Base-by-base conservation (phyloP, 2,113 vertebrate genomes). In the Mixornis gularis region DNA sequence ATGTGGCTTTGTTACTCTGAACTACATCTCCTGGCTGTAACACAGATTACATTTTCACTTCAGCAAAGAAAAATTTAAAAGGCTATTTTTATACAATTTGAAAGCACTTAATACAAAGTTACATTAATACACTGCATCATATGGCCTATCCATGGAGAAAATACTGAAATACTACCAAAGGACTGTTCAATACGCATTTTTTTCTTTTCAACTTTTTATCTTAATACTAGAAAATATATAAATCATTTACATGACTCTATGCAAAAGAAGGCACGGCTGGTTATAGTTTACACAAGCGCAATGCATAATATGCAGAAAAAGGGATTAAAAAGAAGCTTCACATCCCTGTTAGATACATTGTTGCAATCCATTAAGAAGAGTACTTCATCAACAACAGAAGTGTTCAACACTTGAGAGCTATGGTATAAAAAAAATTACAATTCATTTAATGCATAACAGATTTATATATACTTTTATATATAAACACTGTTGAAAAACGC, bases 201-300 rank as follows among this genome's bases (percentile, higher is more conserved):
- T 94, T 94, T 87, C 98, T 98, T 97, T 98, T 97, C 97, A 95
- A 97, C 97, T 96, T 96, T 95, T 97, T 92, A 62, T 96, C 96
- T 97, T 97, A 97, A 98, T 98, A 98, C 97, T 98, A 97, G 97
- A 98, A 98, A 98, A 98, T 97, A 98, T 97, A 98, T 97, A 98
- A 98, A 97, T 97, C 98, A 98, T 98, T 98, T 98, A 98, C 97
- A 97, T 97, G 97, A 97, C 94, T 95, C 97, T 98, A 98, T 97
- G 98, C 97, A 97, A 97, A 98, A 97, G 95, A 98, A 99, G 99
- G 99, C 99, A 99, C 99, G 98, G 98, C 98, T 98, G 98, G 98
- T 98, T 98, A 97, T 98, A 98, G 97, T 97, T 96, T 98, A 96
- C 95, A 98, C 85, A 98, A 97, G 98, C 98, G 97, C 96, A 98